Conservation (phyloP, 2,797 vertebrate species). For the Channa striata region DNA sequence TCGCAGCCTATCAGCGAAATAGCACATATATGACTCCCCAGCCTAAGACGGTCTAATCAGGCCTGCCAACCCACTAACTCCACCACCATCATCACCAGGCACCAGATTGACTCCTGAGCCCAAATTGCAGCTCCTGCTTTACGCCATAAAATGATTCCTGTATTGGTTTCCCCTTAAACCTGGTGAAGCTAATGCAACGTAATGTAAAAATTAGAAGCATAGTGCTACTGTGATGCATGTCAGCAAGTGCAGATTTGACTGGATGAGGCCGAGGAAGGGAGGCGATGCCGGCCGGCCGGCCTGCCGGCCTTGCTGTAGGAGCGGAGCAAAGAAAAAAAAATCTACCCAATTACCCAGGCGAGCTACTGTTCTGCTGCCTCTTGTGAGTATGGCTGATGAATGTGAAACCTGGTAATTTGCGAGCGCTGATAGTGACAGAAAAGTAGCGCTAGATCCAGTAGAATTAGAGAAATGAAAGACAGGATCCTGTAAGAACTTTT, state of each 20-base stretch:
- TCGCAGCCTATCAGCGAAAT: slow-evolving; percentile 86
- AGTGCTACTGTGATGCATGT: slow-evolving; percentile 64
- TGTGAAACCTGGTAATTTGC: slow-evolving; percentile 72
- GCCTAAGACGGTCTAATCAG: slow-evolving; percentile 83
- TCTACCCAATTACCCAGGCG: slow-evolving; percentile 66
- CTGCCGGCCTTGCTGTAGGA: slow-evolving; percentile 38
- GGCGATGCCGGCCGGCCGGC: background rate
- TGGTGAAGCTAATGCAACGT: slow-evolving; percentile 79
- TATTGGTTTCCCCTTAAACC: slow-evolving; percentile 84
- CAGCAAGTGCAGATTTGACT: slow-evolving; percentile 71
- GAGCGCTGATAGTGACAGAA: slow-evolving; percentile 63
- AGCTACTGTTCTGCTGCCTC: slow-evolving; percentile 63
- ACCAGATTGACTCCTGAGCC: slow-evolving; percentile 86
- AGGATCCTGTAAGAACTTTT: slow-evolving; percentile 53
- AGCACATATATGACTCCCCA: slow-evolving; percentile 84
- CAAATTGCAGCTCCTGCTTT: slow-evolving; percentile 82
- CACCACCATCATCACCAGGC: slow-evolving; percentile 76
- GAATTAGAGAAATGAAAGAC: slow-evolving; percentile 70
- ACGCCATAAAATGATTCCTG: slow-evolving; percentile 83
- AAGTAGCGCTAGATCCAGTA: slow-evolving; percentile 55
- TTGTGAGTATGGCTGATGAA: slow-evolving; percentile 56
- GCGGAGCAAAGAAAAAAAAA: slow-evolving; percentile 11
- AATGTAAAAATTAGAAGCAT: slow-evolving; percentile 77
- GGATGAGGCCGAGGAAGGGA: slow-evolving; percentile 36
- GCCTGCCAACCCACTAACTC: slow-evolving; percentile 79